Conservation (phyloP, 2,113 vertebrate genomes). For the Leucosticte australis region DNA sequence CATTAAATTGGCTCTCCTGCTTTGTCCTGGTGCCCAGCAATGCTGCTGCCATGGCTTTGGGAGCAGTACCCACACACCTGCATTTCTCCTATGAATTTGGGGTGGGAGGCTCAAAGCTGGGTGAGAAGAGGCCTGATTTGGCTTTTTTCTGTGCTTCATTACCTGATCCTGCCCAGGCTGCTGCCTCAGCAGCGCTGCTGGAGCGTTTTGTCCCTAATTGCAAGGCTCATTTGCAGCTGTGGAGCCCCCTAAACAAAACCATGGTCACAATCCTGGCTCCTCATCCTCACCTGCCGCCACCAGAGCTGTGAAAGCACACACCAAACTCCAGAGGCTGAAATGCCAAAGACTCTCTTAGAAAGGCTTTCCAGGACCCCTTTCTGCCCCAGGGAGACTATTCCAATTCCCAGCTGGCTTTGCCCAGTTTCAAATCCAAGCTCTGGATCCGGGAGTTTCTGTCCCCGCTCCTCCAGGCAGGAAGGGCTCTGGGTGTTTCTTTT, state of each 20-base stretch:
- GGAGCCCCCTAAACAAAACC: background rate
- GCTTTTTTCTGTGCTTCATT: accelerated
- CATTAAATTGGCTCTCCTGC: background rate
- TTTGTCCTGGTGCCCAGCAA: background rate
- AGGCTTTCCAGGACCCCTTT: accelerated
- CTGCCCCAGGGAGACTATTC: background rate
- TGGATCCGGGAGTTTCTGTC: accelerated
- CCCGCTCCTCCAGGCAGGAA: background rate
- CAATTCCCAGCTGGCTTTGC: background rate
- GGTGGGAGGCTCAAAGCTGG: background rate
- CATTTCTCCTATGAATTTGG: accelerated
- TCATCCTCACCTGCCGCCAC: background rate
- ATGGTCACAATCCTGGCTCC: background rate
- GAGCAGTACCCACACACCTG: background rate
- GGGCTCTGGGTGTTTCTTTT: accelerated
- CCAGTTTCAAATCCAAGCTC: background rate
- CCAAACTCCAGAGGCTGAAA: background rate
- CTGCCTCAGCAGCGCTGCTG: background rate
- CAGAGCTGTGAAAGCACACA: background rate
- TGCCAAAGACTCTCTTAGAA: background rate
- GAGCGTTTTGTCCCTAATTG: background rate
- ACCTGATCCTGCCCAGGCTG: background rate
- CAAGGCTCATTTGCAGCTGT: background rate
- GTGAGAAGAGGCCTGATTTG: background rate
- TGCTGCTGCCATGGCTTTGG: background rate